Conservation (phyloP, 1,140 invertebrate species). For the Bombus vancouverensis region DNA sequence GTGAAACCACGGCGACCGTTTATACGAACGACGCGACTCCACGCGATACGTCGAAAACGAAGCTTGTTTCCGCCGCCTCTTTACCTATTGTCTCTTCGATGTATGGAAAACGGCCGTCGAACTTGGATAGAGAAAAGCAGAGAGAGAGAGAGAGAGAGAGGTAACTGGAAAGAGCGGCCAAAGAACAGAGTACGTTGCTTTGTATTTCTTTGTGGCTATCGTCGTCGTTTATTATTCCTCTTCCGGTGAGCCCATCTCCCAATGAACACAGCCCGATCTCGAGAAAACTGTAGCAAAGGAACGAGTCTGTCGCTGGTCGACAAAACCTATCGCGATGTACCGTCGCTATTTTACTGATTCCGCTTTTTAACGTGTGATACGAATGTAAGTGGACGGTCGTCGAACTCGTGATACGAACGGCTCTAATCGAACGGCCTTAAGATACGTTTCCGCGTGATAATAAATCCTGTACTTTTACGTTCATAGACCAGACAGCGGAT, state of each 20-base stretch:
- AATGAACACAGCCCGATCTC: background rate
- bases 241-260: conserved; percentile 1
- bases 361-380: background rate
- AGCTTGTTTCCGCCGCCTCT: background rate
- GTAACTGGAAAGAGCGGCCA: background rate
- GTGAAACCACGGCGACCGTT: background rate
- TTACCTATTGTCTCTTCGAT: background rate
- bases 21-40: too few relatives aligned
- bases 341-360: background rate
- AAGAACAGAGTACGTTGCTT: background rate
- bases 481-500: too few relatives aligned
- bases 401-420: background rate
- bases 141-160: background rate
- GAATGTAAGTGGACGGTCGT: background rate
- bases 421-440: background rate
- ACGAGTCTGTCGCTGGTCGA: background rate
- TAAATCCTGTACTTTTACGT: background rate
- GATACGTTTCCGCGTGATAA: background rate
- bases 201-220: background rate
- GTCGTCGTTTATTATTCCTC: conserved; percentile 14
- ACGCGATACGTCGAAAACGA: background rate
- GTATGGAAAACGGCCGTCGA: background rate
- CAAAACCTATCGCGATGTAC: background rate
- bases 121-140: background rate
- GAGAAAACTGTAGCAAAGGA: background rate